phyloP scores from a whole-genome alignment of 2,888 invertebrate genomes.

The Zootermopsis nevadensis region DNA sequence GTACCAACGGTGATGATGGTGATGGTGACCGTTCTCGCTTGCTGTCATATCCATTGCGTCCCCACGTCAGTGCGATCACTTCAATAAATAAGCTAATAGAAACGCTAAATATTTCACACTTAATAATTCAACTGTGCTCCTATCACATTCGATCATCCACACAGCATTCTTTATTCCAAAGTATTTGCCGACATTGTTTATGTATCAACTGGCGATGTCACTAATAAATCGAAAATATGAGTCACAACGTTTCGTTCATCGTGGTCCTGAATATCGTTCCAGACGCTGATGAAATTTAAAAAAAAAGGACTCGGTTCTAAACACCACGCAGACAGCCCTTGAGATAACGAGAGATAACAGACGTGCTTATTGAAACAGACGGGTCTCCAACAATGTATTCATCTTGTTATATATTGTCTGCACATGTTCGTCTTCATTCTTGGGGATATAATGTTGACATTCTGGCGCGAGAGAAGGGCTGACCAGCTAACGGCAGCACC shows the following conservation, averaged over 20 bases:
- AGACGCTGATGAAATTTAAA: too few relatives aligned
- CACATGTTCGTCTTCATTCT: slow-evolving; percentile 5
- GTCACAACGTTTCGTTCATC: too few relatives aligned
- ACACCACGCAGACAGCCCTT: too few relatives aligned
- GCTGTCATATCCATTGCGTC: slow-evolving; percentile 65
- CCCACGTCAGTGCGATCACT: not conserved
- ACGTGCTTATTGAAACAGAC: not conserved
- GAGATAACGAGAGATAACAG: too few relatives aligned
- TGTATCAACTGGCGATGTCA: too few relatives aligned
- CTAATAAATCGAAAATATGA: too few relatives aligned
- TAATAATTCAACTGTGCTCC: not conserved
- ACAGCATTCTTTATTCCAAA: not conserved
- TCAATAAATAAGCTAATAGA: not conserved
- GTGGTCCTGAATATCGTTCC: too few relatives aligned
- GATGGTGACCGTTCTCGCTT: slow-evolving; percentile 57
- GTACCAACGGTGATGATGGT: slow-evolving; percentile 64
- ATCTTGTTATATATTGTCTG: slow-evolving; percentile 4
- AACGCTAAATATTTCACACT: not conserved
- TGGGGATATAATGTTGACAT: not conserved
- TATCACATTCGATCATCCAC: not conserved
- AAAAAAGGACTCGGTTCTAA: too few relatives aligned
- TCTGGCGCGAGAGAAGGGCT: not conserved
- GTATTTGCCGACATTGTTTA: too few relatives aligned
- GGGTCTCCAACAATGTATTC: not conserved
- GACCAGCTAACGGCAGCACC: not conserved